Conservation (phyloP, 1,140 invertebrate genomes). For the Stegodyphus dumicola region DNA sequence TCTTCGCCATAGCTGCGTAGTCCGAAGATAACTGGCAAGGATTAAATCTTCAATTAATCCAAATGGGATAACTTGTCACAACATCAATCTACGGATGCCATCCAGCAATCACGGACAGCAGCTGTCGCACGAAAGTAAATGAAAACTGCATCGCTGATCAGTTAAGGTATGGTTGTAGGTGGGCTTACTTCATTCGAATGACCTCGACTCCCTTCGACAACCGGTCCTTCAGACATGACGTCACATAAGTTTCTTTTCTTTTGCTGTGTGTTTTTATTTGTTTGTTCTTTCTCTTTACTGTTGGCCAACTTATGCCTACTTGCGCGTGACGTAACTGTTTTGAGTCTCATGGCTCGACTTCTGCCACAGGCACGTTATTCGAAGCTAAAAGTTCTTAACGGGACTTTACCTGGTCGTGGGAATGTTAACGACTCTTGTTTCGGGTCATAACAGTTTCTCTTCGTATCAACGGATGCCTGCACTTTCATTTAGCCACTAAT, state of each 20-base stretch:
- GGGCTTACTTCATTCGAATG: slow-evolving; percentile 18
- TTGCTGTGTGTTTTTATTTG: background rate
- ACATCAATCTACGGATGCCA: background rate
- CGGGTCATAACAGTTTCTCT: too few species aligned
- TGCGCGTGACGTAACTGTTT: slow-evolving; percentile 4
- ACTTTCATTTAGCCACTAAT: too few species aligned
- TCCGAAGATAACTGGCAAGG: background rate
- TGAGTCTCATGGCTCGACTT: background rate
- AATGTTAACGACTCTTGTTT: too few species aligned
- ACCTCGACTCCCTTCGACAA: slow-evolving; percentile 36
- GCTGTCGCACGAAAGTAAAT: too few species aligned
- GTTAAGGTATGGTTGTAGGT: background rate
- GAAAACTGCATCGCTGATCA: background rate
- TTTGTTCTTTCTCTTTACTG: background rate
- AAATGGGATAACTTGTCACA: background rate
- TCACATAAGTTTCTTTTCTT: slow-evolving; percentile 3
- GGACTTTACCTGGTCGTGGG: background rate
- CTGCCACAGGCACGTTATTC: background rate
- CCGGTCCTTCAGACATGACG: slow-evolving; percentile 36
- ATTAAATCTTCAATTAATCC: background rate
- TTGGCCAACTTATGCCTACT: slow-evolving; percentile 15
- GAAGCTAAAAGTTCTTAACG: background rate
- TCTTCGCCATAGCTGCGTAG: slow-evolving; percentile 68
- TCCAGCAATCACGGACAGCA: background rate
- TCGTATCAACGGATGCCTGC: too few species aligned